phyloP scores from a whole-genome alignment of 2,113 vertebrate species.

The Petrocephalus microphthalmus region DNA sequence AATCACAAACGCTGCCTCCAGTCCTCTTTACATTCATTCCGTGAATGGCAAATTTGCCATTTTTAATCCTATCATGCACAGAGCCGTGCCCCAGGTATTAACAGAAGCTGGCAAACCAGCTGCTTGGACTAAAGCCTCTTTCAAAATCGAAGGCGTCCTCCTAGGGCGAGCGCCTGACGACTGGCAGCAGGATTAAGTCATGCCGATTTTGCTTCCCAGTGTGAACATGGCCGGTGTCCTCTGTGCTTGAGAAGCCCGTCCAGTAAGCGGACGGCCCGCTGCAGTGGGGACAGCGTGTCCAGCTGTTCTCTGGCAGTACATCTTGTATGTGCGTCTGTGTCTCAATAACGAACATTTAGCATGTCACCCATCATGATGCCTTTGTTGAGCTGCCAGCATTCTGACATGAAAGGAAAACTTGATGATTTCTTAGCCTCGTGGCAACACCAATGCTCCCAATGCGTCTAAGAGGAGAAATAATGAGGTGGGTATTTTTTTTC shows the following conservation, averaged over 20 bases:
- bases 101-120: not conserved
- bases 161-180: not conserved
- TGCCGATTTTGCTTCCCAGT: not conserved
- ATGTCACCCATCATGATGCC: not conserved
- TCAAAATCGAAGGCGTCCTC: not conserved
- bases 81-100: not conserved
- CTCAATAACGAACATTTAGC: not conserved
- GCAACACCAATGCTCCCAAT: too few species aligned
- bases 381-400: not conserved
- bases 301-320: not conserved
- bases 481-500: not conserved
- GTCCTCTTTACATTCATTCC: not conserved
- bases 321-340: not conserved
- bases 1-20: not conserved
- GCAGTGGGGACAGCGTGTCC: not conserved
- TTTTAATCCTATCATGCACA: not conserved
- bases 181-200: not conserved
- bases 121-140: not conserved
- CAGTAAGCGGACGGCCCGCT: not conserved
- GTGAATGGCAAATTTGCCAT: not conserved
- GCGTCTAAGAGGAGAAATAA: too few species aligned
- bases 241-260: not conserved
- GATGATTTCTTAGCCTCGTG: not conserved
- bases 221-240: not conserved
- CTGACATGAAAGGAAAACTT: not conserved